Percentiles rank a stretch among this genome's conserved stretches.
These are phyloP conservation scores for Sphenopsis melanotis DNA, from an alignment of 2,797 vertebrate species.

Conservation along the genomic window DNA sequence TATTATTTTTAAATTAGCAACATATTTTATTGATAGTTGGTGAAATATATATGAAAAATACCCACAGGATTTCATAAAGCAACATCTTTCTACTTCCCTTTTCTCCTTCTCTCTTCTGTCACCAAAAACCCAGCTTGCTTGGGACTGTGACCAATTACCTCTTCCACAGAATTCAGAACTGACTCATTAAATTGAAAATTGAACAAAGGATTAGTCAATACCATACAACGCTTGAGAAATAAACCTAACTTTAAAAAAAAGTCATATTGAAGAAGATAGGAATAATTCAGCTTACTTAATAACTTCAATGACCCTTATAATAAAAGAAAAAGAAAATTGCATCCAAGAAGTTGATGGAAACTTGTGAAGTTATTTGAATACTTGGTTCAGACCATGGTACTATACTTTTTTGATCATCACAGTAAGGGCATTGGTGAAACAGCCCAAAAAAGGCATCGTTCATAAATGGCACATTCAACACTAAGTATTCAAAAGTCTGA, in stretches of 20 bases:
- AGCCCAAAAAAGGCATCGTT: neutral
- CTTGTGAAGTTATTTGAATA: neutral
- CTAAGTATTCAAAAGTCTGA: neutral
- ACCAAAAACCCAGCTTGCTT: neutral
- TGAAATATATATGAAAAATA: neutral
- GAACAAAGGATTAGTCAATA: neutral
- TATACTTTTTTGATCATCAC: neutral
- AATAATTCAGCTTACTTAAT: neutral
- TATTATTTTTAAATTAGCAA: slow-evolving; percentile 29
- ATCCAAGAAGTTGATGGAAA: neutral
- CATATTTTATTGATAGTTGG: neutral
- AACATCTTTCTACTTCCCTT: neutral
- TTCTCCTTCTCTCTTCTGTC: neutral
- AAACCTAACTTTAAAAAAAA: neutral
- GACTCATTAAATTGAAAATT: neutral
- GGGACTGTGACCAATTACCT: neutral
- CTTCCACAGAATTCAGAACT: neutral
- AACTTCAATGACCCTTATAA: neutral
- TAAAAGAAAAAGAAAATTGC: neutral
- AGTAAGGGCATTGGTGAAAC: neutral
- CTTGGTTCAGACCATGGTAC: neutral
- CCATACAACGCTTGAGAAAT: neutral
- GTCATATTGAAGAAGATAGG: neutral
- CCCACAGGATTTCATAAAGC: neutral
- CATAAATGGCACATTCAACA: neutral